Percentiles rank a stretch among this genome's conserved stretches.
phyloP scores from a whole-genome alignment of 1,140 invertebrate genomes.

The Oncopodura yosiiana region DNA sequence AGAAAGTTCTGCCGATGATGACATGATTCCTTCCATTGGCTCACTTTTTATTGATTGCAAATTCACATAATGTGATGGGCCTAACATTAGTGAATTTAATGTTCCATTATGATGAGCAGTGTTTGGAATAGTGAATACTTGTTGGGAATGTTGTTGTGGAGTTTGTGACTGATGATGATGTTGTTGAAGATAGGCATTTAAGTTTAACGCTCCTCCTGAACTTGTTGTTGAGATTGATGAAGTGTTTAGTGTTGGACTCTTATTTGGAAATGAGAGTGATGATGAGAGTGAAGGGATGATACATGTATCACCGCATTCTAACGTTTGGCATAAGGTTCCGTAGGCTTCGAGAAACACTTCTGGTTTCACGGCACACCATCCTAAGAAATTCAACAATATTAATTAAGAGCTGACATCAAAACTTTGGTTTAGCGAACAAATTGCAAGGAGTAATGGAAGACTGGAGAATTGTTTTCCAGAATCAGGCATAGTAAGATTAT shows the following conservation, averaged over 20 bases:
- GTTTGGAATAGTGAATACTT: background rate
- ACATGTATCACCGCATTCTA: slow-evolving; percentile 39
- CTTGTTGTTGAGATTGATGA: background rate
- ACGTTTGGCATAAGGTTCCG: slow-evolving; percentile 40
- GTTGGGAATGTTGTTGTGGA: background rate
- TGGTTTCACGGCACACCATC: slow-evolving; percentile 43
- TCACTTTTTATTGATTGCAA: background rate
- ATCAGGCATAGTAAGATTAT: no score
- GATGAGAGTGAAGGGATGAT: background rate
- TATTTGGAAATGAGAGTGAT: background rate
- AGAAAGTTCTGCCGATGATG: background rate
- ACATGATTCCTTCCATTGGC: slow-evolving; percentile 2
- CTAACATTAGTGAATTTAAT: background rate
- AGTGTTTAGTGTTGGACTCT: background rate
- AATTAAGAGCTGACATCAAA: no score
- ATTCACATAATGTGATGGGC: background rate
- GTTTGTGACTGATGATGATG: background rate
- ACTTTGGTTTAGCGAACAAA: no score
- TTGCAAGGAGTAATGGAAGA: no score
- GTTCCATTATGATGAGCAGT: background rate
- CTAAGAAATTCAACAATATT: slow-evolving; percentile 32
- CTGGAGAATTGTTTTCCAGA: no score
- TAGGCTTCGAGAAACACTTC: slow-evolving; percentile 40
- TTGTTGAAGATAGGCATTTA: slow-evolving; percentile 8
- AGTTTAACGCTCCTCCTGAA: background rate